Evolutionary conservation across 2,113 vertebrate species (phyloP), one percentile per base, ranked within the genome.

Genomic region (Leptobrachium ailaonicum): DNA sequence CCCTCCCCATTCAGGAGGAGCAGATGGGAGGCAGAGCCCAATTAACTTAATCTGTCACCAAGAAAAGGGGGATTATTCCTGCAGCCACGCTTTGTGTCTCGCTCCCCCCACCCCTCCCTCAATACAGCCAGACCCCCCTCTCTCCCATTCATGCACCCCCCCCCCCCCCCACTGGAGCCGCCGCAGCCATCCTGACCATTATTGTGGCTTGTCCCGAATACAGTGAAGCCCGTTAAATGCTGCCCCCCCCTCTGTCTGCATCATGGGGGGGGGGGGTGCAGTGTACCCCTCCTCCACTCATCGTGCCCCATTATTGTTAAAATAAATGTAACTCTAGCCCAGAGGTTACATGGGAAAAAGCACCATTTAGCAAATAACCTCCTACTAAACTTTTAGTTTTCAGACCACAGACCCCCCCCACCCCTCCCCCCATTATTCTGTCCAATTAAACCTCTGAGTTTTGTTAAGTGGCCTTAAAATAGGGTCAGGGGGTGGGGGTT

Each of bases 21-120:
- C 58, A 58, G 71, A 72, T 56, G 72, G 74, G 7, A 47, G 41
- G 2, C 2, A 56, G 43, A 53, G 32, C 43, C 41, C 79, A 77
- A 76, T 44, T 67, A 60, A 64, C 53, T 71, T 44, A 5, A 41
- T n/a, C 62, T 50, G 66, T n/a, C 1, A 1, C 44, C 60, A 14
- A 41, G 40, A 85, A 82, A 84, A 75, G 82, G 73, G 45, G 73
- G 83, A 72, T 67, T 45, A 64, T 76, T 82, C 41, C 40, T n/a
- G 3, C 40, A 41, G 74, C 45, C 45, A 66, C 20, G 32, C 68
- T 54, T 69, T 70, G 68, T 79, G 70, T 74, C 73, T 77, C 43
- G 12, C 6, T 80, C 74, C 66, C 75, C 67, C 58, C 12, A 8
- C 60, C 1, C 11, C 63, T 20, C 67, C 20, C 11, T 5, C 9